Base-by-base conservation (phyloP, 2,888 invertebrate genomes). In the Julus scanicus region DNA sequence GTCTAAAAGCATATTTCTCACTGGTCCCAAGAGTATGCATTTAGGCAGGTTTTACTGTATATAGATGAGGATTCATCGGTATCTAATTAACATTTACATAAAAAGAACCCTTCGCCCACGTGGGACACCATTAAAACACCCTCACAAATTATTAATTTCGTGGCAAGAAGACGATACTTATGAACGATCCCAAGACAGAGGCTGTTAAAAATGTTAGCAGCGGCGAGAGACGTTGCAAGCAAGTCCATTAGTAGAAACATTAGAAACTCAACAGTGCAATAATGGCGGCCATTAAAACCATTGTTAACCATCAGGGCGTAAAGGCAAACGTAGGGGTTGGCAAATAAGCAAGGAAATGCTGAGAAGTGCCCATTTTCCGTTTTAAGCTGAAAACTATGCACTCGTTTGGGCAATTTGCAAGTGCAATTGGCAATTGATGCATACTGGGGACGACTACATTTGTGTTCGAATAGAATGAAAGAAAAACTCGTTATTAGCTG, bases 241-340 rank as follows among this genome's bases (percentile, higher is more conserved):
- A 57, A 57, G 3, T 57, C 57, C 57, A 57, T 57, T 57, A 57
- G 2, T 17, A 11, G 57, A 17, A 57, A 57, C 57, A 57, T 57
- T 57, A 57, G 57, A 57, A 57, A 57, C 57, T 57, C 57, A 57
- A n/a, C 57, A 57, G 57, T n/a, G 17, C n/a, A 17, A 57, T 57
- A 57, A 57, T 57, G 57, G 57, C 57, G 57, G 57, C 57, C 17
- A 57, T 57, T 57, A 57, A 57, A 57, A 57, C 57, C 57, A 57
- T 57, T 57, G 57, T 57, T 57, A 57, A 57, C 9, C 57, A 57
- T 3, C 57, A n/a, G 57, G 57, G 57, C n/a, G 57, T 57, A 11
- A 57, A 57, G 57, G n/a, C 57, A 57, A 57, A 57, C 57, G 57
- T 57, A 6, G 57, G 57, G n/a, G 1, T 2, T 57, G 57, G 57